Evolutionary conservation across 23 tunicate genomes (phyloP).

Genomic region (Halocynthia roretzi): DNA sequence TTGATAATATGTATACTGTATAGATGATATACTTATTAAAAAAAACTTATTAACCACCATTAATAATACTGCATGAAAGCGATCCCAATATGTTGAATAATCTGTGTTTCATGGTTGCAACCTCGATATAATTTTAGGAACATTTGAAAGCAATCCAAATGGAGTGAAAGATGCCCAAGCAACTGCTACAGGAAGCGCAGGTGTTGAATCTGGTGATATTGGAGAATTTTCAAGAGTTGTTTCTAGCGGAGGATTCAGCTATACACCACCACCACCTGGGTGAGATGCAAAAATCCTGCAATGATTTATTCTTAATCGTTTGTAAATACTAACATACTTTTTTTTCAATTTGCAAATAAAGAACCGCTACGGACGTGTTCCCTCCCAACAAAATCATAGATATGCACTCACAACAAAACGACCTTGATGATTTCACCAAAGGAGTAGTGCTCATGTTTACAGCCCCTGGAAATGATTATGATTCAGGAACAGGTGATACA

Average conservation of each 20-base stretch:
- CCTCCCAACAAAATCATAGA: conserved; percentile 43
- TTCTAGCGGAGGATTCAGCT: conserved; percentile 31
- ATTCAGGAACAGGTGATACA: conserved; percentile 37
- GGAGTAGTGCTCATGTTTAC: conserved; percentile 28
- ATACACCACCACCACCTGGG: background rate
- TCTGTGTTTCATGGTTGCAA: too few relatives aligned
- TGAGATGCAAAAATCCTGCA: too few relatives aligned
- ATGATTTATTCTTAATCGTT: too few relatives aligned
- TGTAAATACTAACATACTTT: too few relatives aligned
- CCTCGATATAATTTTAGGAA: background rate
- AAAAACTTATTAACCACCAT: too few relatives aligned
- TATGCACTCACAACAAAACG: conserved; percentile 12
- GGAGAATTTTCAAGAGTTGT: conserved; percentile 36
- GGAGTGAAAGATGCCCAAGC: background rate
- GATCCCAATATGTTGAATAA: too few relatives aligned
- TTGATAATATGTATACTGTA: too few relatives aligned
- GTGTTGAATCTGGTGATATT: conserved; percentile 14
- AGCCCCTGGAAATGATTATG: conserved; percentile 51
- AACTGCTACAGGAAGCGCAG: conserved; percentile 5
- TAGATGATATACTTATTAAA: too few relatives aligned
- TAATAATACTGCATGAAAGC: too few relatives aligned
- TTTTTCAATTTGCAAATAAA: too few relatives aligned
- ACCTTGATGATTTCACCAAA: background rate
- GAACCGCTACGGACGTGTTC: conserved; percentile 10
- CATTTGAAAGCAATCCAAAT: conserved; percentile 18